Percentiles rank a stretch among this genome's conserved stretches.
Conservation (phyloP, 2,797 vertebrate genomes). For the Champsocephalus esox region DNA sequence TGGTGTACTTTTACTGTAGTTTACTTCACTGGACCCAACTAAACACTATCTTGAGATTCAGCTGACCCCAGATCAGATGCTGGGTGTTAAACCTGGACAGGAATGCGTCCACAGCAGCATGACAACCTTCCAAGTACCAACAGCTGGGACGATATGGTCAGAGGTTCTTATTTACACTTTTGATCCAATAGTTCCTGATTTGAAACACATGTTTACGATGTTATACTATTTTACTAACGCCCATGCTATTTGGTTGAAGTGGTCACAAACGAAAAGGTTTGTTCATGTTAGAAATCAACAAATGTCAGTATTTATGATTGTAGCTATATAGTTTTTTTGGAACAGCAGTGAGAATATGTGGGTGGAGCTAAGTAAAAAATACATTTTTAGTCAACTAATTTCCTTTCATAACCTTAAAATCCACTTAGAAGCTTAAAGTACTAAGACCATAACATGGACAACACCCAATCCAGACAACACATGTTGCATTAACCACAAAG, state of each 20-base stretch:
- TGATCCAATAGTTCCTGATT: neutral
- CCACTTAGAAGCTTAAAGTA: too few relatives aligned
- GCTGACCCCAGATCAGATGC: neutral
- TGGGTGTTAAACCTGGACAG: neutral
- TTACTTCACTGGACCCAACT: conserved; percentile 6
- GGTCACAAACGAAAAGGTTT: neutral
- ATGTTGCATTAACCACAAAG: too few relatives aligned
- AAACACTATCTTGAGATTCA: neutral
- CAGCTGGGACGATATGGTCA: neutral
- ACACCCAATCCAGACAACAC: too few relatives aligned
- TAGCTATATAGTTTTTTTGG: too few relatives aligned
- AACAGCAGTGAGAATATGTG: too few relatives aligned
- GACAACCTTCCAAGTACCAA: neutral
- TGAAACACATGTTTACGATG: neutral
- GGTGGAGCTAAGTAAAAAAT: too few relatives aligned
- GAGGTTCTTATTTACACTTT: neutral
- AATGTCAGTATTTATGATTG: neutral
- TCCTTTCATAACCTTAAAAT: too few relatives aligned
- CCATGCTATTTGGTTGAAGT: neutral
- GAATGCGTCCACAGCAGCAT: neutral
- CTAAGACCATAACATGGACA: too few relatives aligned
- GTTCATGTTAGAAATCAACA: neutral
- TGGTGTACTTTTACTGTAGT: conserved; percentile 16
- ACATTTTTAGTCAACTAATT: too few relatives aligned
- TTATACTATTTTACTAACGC: neutral